Percentiles rank a stretch among this genome's conserved stretches.
Conservation (phyloP, 2,113 vertebrate species). For the Emydocephalus ijimae region DNA sequence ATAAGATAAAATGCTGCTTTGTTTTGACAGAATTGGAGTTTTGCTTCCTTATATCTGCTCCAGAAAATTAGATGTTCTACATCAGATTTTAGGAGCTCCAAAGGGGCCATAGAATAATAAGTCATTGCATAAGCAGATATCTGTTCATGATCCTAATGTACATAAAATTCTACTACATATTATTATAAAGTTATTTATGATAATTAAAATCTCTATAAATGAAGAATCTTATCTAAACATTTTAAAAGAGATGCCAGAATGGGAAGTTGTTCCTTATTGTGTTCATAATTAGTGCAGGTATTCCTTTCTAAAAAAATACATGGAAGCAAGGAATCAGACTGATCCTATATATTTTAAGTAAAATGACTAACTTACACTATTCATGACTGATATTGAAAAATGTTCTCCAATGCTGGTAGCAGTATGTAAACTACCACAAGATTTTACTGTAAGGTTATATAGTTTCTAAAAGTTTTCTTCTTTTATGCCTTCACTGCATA, state of each 20-base stretch:
- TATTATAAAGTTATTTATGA: constrained; percentile 3
- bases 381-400: not conserved
- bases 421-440: not conserved
- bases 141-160: not conserved
- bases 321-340: not conserved
- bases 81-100: not conserved
- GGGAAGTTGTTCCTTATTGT: constrained; percentile 18
- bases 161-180: not conserved
- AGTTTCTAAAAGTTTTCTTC: not conserved
- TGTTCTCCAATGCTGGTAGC: not conserved
- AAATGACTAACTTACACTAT: not conserved
- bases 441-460: not conserved
- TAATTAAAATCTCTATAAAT: not conserved
- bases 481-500: not conserved
- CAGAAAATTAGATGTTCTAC: not conserved
- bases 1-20: not conserved
- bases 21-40: not conserved
- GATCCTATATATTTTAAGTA: not conserved
- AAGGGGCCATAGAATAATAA: not conserved
- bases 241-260: not conserved
- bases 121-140: not conserved
- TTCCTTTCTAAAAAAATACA: constrained; percentile 8
- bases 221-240: not conserved
- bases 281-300: not conserved
- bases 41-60: not conserved